Conservation (phyloP, 2,113 vertebrate genomes). For the Cathartes aura region DNA sequence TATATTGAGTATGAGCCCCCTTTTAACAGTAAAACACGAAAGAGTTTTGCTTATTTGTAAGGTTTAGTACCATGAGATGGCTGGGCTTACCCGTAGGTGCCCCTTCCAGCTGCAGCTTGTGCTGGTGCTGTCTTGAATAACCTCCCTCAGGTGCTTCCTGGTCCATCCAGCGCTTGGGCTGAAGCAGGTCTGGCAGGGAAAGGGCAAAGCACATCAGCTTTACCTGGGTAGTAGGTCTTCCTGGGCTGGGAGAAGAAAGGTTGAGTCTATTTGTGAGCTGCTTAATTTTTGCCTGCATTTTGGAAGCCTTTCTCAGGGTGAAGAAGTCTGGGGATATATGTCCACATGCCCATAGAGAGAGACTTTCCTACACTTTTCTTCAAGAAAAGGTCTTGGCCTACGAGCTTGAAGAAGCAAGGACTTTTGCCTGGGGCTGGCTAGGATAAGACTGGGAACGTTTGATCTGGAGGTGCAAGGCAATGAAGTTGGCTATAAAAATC, state of each 20-base stretch:
- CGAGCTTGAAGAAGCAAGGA: not conserved
- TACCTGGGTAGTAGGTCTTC: not conserved
- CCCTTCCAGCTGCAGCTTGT: not conserved
- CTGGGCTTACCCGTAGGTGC: fast-evolving
- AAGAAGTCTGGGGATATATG: not conserved
- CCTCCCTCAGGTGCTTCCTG: not conserved
- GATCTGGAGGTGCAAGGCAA: not conserved
- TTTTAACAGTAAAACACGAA: not conserved
- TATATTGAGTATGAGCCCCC: not conserved
- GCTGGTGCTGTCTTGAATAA: not conserved
- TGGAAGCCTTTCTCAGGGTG: not conserved
- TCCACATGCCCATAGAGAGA: not conserved
- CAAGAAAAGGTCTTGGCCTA: not conserved
- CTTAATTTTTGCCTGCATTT: not conserved
- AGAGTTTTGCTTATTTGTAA: not conserved
- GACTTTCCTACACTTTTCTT: not conserved
- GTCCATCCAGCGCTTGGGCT: not conserved
- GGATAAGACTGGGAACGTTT: not conserved
- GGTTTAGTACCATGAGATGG: not conserved
- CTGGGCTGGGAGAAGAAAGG: not conserved
- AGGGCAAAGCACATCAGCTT: not conserved
- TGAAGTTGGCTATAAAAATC: not conserved
- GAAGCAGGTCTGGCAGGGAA: not conserved
- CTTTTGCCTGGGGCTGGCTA: not conserved
- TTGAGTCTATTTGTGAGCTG: not conserved